Base-by-base conservation (phyloP, 1,140 invertebrate species). In the Philaenus spumarius region DNA sequence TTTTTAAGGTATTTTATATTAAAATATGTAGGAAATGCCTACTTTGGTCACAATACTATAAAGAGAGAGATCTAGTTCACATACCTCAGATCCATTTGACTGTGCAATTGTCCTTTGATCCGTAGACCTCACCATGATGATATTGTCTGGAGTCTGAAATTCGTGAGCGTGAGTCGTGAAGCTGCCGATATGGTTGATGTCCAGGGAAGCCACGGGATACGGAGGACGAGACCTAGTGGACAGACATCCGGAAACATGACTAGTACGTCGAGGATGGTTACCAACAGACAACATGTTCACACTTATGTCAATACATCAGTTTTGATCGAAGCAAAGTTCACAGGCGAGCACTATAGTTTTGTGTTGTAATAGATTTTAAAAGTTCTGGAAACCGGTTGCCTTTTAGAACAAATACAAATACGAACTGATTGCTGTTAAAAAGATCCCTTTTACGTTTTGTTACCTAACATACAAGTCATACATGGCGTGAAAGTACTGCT, bases 41-140 rank as follows among this genome's bases (percentile, higher is more conserved):
- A n/a, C n/a, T n/a, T n/a, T n/a, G n/a, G n/a, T n/a, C n/a, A n/a
- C n/a, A n/a, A n/a, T n/a, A n/a, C n/a, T n/a, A n/a, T n/a, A n/a
- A n/a, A n/a, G n/a, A n/a, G n/a, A n/a, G n/a, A n/a, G n/a, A n/a
- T n/a, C n/a, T 30, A 30, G 26, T 4, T 5, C 1, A 24, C 52
- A 5, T 12, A 55, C 53, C 39, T 55, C 34, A 2, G 22, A 22
- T 14, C 53, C 53, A 6, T 55, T 43, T 23, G n/a, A 17, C 39
- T 43, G 19, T 19, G 39, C 23, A 12, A 55, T 24, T 19, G 43
- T 46, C 39, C 53, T 17, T 39, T 55, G 39, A 15, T 55, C 53
- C 20, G 53, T 55, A 24, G 39, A 45, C 40, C 53, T 12, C 15
- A 55, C 53, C 53, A 55, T 55, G 39, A 55, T 45, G 40, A 55